phyloP scores from a whole-genome alignment of 1,140 invertebrate genomes.

The Lysiphlebus fabarum region DNA sequence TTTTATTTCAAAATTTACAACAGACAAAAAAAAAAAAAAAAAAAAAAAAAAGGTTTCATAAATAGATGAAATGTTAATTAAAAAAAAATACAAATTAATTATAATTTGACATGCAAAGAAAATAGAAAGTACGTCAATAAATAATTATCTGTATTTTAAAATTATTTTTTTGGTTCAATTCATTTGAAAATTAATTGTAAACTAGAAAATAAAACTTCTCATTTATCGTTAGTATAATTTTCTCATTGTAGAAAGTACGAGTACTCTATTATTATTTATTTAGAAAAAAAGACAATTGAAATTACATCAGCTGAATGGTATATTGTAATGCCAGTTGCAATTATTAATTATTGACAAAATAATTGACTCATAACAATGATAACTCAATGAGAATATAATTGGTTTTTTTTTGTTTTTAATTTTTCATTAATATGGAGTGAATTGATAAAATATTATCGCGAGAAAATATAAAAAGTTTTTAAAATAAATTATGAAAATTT shows the following conservation, averaged over 20 bases:
- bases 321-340: neutral
- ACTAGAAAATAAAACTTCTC: constrained; percentile 28
- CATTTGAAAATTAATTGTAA: constrained; percentile 24
- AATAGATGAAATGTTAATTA: neutral
- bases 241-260: constrained; percentile 19
- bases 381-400: no score
- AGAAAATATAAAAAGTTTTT: no score
- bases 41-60: no score
- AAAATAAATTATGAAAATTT: no score
- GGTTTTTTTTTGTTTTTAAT: no score
- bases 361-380: no score
- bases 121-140: neutral
- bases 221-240: constrained; percentile 19
- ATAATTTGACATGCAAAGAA: constrained; percentile 27
- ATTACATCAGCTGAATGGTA: constrained; percentile 16
- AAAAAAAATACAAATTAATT: constrained; percentile 33
- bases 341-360: neutral
- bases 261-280: constrained; percentile 15
- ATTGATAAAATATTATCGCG: no score
- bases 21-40: no score
- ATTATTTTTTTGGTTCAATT: constrained; percentile 18
- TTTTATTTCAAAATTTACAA: no score
- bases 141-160: constrained; percentile 18
- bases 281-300: constrained; percentile 25
- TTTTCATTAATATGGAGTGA: no score